These are phyloP conservation scores for Mus pahari DNA, from an alignment of 2,113 vertebrate species.

Conservation along the genomic window DNA sequence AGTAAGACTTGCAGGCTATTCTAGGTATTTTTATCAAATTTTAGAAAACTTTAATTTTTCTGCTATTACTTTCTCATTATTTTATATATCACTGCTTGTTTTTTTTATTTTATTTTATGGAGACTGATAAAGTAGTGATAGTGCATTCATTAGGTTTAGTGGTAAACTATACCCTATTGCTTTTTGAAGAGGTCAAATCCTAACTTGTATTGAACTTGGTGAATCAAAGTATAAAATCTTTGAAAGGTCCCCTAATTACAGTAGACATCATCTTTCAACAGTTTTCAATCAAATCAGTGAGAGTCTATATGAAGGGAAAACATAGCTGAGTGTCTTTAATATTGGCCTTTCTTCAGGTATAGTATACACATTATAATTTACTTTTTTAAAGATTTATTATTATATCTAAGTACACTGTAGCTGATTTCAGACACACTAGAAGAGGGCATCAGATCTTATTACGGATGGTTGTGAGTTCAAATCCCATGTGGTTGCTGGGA, in stretches of 20 bases:
- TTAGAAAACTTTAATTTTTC: constrained; percentile 35
- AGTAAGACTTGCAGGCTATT: neutral
- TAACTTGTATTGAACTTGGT: neutral
- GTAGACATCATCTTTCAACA: constrained; percentile 39
- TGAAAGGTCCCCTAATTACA: neutral
- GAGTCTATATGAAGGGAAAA: constrained; percentile 1
- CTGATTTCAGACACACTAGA: no score
- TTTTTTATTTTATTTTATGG: constrained; percentile 38
- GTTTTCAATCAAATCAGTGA: constrained; percentile 37
- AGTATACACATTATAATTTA: constrained; percentile 32
- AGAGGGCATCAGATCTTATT: no score
- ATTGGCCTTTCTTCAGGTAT: neutral
- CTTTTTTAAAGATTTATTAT: no score
- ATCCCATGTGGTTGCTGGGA: no score
- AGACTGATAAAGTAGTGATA: constrained; percentile 1
- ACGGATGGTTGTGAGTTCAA: no score
- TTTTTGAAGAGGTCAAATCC: neutral
- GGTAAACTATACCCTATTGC: neutral
- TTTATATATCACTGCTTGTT: neutral
- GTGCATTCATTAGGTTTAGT: neutral
- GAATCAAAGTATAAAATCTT: constrained; percentile 53
- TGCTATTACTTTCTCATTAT: constrained; percentile 6
- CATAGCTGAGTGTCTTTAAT: constrained; percentile 34
- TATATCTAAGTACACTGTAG: no score
- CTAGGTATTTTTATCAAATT: neutral